A percentile compares a stretch with the other conserved stretches of the same genome.
Evolutionary conservation across 2,888 invertebrate genomes (phyloP).

Genomic region (Callyntrura sp.): DNA sequence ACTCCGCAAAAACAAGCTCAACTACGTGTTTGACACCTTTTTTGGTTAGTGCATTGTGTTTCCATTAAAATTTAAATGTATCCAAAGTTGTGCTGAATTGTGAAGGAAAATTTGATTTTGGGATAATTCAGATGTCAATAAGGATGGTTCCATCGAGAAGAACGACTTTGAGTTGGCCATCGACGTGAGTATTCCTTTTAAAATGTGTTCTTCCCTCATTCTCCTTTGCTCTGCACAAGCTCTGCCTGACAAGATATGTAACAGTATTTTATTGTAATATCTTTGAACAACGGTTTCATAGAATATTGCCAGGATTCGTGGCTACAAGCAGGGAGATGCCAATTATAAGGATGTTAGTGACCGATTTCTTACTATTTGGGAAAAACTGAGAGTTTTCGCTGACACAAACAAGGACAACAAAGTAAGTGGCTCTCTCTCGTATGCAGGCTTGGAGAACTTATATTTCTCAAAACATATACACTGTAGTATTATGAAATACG

Average conservation of each 20-base stretch:
- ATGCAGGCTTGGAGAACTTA: no score
- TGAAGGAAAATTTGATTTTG: conserved; percentile 39
- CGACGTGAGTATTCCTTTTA: conserved; percentile 90
- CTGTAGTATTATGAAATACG: no score
- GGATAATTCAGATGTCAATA: conserved; percentile 92
- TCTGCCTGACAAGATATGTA: no score
- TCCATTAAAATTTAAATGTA: neutral
- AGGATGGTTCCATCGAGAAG: conserved; percentile 95
- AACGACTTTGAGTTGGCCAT: conserved; percentile 96
- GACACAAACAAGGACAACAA: conserved; percentile 95
- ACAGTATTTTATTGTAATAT: no score
- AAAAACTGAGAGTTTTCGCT: conserved; percentile 92
- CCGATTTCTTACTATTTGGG: conserved; percentile 95
- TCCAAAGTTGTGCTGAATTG: no score
- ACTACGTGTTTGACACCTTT: conserved; percentile 96
- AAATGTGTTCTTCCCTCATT: no score
- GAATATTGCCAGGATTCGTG: conserved; percentile 95
- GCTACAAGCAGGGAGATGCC: conserved; percentile 92
- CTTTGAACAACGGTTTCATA: no score
- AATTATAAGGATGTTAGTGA: conserved; percentile 93
- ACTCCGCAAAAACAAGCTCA: conserved; percentile 95
- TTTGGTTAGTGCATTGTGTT: conserved; percentile 90
- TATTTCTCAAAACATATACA: no score
- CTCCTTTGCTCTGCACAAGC: no score
- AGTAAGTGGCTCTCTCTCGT: conserved; percentile 87